Evolutionary conservation across 30 jellyfish, hydroid and myxozoan species (phyloP), one percentile per base, ranked within the genome.

Genomic region (Turritopsis rubra): DNA sequence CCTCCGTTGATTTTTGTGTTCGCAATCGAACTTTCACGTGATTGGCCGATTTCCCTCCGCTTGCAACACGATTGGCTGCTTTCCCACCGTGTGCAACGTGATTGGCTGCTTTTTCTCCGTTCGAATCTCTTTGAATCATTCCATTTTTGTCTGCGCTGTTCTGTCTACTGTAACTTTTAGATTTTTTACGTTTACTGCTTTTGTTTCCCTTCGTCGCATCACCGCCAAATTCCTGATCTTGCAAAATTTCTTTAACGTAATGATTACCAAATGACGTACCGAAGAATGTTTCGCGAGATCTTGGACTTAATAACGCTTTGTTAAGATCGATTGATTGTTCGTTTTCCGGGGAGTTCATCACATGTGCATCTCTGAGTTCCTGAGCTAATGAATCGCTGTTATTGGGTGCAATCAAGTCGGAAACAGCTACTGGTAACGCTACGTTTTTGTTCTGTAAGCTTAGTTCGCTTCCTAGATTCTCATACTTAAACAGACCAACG

Each of bases 391-490:
- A 52, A 16, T 22, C 65, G 17, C 27, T 54, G 7, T 80, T 80
- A 17, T 27, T 18, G 21, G 82, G 77, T 0, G 87, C 52, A 23
- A 21, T 19, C 20, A 80, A 52, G 28, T 80, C 65, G 21, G 21
- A 23, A 13, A 70, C 82, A 26, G 71, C 4, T 19, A 28, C 21
- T 29, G 72, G 29, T 7, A 26, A 31, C 23, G 31, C 52, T 16
- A 77, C 71, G 22, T 60, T 53, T 22, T 77, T 65, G 53, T 25
- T 27, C 65, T 41, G 79, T 19, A 80, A 24, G 29, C 87, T 80
- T 41, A 80, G 52, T 18, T 81, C 87, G 52, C 87, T 80, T 16
- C 87, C 87, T 18, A 80, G 79, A 26, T 80, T 84, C 18, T 53
- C 65, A 52, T 80, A 80, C 8, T 80, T 80, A n/a, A n/a, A 23